Percentiles rank a stretch among this genome's conserved stretches.
These are phyloP conservation scores for Xanthia icteritia DNA, from an alignment of 2,888 invertebrate species.

Conservation along the genomic window DNA sequence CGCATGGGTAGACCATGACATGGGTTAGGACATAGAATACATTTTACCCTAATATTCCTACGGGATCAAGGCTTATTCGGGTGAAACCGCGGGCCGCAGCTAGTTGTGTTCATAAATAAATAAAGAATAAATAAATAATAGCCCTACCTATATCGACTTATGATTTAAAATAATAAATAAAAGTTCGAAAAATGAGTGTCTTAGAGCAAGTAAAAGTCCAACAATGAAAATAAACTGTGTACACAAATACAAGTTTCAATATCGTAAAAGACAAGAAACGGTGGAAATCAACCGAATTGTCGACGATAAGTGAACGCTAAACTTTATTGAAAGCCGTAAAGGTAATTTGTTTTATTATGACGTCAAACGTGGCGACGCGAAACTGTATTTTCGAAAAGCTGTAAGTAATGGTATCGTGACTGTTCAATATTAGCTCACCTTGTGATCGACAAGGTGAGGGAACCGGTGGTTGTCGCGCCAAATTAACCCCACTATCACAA, in stretches of 20 bases:
- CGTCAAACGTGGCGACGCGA: conserved; percentile 41
- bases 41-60: no score
- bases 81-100: no score
- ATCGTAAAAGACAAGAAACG: conserved; percentile 10
- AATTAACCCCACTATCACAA: conserved; percentile 59
- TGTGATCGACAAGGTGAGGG: conserved; percentile 56
- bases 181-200: background rate
- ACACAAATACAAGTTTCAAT: background rate
- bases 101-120: no score
- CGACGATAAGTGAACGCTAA: conserved; percentile 28
- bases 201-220: background rate
- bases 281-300: conserved; percentile 5
- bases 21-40: no score
- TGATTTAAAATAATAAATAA: background rate
- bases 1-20: no score
- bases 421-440: conserved; percentile 63
- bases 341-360: conserved; percentile 39
- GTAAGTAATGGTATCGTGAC: conserved; percentile 69
- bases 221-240: background rate
- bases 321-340: conserved; percentile 30
- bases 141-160: background rate
- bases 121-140: background rate
- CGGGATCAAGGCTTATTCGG: no score
- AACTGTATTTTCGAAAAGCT: conserved; percentile 38
- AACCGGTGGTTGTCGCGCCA: conserved; percentile 54